phyloP scores from a whole-genome alignment of 1,140 invertebrate species.

The Drosophila gunungcola region DNA sequence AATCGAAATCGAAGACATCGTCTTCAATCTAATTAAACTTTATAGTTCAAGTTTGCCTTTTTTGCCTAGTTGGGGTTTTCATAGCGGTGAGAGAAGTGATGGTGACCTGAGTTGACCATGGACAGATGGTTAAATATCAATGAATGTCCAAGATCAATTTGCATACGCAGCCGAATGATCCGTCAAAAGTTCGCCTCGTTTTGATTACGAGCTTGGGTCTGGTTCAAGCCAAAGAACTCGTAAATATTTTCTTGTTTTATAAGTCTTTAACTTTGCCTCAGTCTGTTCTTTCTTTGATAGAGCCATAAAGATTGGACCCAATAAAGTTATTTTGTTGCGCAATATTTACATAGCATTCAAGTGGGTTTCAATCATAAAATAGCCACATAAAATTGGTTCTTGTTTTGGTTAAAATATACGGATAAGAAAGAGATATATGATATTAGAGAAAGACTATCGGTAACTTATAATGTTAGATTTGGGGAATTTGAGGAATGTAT shows the following conservation, averaged over 20 bases:
- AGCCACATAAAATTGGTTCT: conserved; percentile 30
- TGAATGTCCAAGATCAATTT: conserved; percentile 31
- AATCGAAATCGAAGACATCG: conserved; percentile 1
- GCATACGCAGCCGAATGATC: conserved; percentile 35
- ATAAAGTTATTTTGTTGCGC: conserved; percentile 77
- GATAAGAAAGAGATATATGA: not conserved
- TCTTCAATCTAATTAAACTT: conserved; percentile 64
- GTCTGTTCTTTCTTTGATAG: conserved; percentile 54
- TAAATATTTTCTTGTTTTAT: conserved; percentile 51
- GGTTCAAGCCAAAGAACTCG: conserved; percentile 47
- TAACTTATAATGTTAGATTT: not conserved
- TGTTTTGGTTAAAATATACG: conserved; percentile 28
- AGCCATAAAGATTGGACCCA: conserved; percentile 66
- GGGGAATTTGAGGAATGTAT: not conserved
- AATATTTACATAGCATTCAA: conserved; percentile 73
- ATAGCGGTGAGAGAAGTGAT: not conserved
- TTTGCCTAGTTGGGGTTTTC: conserved; percentile 8
- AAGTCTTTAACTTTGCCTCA: conserved; percentile 15
- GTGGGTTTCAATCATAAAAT: conserved; percentile 55
- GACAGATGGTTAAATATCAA: conserved; percentile 41
- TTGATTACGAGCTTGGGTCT: not conserved
- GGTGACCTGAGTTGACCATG: conserved; percentile 44
- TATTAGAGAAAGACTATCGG: conserved; percentile 7
- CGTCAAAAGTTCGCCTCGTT: conserved; percentile 38
- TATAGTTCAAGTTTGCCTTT: conserved; percentile 70